Evolutionary conservation across 23 tunicate species (phyloP), one percentile per base, ranked within the genome.

Genomic region (Corella eumyota): DNA sequence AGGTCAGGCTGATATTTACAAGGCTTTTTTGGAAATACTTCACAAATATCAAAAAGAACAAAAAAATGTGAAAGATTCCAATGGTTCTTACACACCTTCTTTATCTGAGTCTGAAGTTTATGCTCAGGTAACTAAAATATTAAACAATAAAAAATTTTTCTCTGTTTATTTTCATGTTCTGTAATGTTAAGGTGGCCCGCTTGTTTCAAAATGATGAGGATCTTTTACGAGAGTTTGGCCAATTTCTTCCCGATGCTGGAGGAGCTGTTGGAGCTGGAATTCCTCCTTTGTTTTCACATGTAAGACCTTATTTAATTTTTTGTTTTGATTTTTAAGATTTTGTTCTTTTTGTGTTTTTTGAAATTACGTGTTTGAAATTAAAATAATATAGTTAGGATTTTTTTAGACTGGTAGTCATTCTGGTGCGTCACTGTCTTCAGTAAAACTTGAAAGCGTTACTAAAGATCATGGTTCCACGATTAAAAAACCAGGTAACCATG

Each of bases 181-280:
- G 57, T 51, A 27, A 11, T 40, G 20, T 51, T 19, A 5, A 74
- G 81, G 92, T 92, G 6, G 92, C 98, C 48, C 69, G 63, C 28
- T 61, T 92, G 54, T 81, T 92, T 54, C 83, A 76, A 65, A 76
- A 83, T 55, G 98, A 92, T 67, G 85, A 69, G 31, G 98, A 92
- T 58, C 51, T 92, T 56, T 73, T 92, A 33, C 66, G 83, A 25
- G 98, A 92, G 61, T 92, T 92, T 55, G 79, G 85, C 19, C 91
- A 92, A 32, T 92, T 92, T 44, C 87, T 92, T 32, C 98, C 98
- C 6, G 98, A 92, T 75, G 96, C 91, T 37, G 88, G 86, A 56
- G 92, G 98, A 54, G 78, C 83, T 13, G 80, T 75, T 6, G 80
- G 80, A 24, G 66, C 80, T 20, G 65, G 62, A 6, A 60, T 70